A percentile compares a stretch with the other conserved stretches of the same genome.
phyloP scores from a whole-genome alignment of 2,888 invertebrate genomes.

The Lathronympha strigana region DNA sequence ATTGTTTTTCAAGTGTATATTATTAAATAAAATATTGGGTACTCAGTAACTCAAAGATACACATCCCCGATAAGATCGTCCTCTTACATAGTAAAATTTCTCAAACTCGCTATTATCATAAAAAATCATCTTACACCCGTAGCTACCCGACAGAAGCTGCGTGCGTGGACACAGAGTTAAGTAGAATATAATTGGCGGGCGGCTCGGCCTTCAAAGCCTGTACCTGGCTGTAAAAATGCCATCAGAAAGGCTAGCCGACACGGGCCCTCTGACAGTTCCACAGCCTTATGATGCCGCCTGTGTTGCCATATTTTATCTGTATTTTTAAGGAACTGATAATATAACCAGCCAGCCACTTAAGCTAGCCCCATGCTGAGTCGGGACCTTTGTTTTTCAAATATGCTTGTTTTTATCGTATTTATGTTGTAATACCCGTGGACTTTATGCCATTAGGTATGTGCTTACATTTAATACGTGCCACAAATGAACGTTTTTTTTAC shows the following conservation, averaged over 20 bases:
- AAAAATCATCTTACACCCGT: constrained; percentile 11
- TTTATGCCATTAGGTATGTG: too few species aligned
- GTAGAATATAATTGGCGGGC: constrained; percentile 83
- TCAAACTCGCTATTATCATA: constrained; percentile 13
- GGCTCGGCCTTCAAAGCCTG: constrained; percentile 77
- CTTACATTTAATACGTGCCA: too few species aligned
- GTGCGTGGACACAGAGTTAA: constrained; percentile 67
- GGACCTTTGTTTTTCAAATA: too few species aligned
- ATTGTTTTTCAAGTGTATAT: too few species aligned
- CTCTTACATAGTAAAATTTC: constrained; percentile 3
- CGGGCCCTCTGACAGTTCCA: constrained; percentile 82
- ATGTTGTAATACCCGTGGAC: too few species aligned
- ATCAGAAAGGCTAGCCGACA: constrained; percentile 79
- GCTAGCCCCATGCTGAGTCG: too few species aligned
- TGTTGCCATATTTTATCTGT: background rate
- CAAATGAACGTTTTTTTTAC: too few species aligned
- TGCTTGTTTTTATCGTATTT: too few species aligned
- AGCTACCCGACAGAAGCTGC: constrained; percentile 50
- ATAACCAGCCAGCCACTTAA: too few species aligned
- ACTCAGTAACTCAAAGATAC: background rate
- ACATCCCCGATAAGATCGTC: background rate
- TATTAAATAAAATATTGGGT: too few species aligned
- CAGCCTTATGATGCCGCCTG: constrained; percentile 79
- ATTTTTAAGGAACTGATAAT: too few species aligned
- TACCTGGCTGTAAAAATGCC: constrained; percentile 83